Conservation (phyloP, 2,797 vertebrate genomes). For the Champsocephalus gunnari region DNA sequence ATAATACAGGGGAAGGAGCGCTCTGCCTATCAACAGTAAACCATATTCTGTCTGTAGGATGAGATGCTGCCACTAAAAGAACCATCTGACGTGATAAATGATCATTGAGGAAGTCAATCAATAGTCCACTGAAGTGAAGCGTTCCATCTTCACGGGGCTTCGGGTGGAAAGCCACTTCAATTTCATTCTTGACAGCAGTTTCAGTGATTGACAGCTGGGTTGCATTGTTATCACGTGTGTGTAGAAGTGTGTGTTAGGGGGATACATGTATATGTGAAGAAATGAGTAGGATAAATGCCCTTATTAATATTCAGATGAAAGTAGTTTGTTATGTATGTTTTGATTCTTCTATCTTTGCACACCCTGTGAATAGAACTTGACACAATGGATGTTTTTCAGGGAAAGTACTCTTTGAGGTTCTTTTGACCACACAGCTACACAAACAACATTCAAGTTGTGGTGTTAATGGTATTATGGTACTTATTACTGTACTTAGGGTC, state of each 20-base stretch:
- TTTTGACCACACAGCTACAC: conserved; percentile 6
- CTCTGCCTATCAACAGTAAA: not conserved
- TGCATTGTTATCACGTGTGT: not conserved
- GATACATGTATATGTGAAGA: not conserved
- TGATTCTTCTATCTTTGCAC: not conserved
- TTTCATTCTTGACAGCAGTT: conserved; percentile 13
- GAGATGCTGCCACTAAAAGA: not conserved
- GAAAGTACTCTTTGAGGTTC: conserved; percentile 24
- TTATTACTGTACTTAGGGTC: conserved; percentile 71
- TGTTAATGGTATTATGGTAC: conserved; percentile 38
- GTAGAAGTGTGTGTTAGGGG: not conserved
- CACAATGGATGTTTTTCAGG: not conserved
- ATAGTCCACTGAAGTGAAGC: conserved; percentile 14
- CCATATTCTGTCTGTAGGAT: not conserved
- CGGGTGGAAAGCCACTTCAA: conserved; percentile 20
- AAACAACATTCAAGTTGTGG: not conserved
- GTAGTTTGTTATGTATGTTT: conserved; percentile 16
- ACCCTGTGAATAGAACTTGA: conserved; percentile 6
- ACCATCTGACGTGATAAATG: not conserved
- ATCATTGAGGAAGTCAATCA: conserved; percentile 27
- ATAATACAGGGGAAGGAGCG: not conserved
- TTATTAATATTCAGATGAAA: conserved; percentile 28
- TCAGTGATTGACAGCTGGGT: conserved; percentile 33
- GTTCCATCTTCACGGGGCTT: conserved; percentile 6
- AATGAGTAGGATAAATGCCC: conserved; percentile 23